Base-by-base conservation (phyloP, 1,140 invertebrate genomes). In the Parapsyche elsis region DNA sequence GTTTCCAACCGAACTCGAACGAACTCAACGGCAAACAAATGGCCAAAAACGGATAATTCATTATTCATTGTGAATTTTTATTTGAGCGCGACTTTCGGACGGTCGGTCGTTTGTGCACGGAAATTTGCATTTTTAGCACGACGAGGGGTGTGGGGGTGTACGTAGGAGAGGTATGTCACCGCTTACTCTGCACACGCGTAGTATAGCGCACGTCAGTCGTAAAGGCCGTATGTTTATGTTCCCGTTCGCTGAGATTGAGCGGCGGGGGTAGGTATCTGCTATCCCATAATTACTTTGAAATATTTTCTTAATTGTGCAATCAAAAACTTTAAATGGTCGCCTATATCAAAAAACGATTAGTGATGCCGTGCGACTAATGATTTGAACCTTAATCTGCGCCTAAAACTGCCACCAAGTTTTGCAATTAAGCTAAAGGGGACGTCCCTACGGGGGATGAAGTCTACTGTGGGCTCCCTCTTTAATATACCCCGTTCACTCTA, bases 331-430 rank as follows among this genome's bases (percentile, higher is more conserved):
- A 57, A 73, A 71, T 59, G 76, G 71, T 78, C 59, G 71, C 81
- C 76, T 77, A 76, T 82, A 80, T 82, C 81, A 82, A 82, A 79
- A 74, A 77, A 77, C 81, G 81, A 82, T 82, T 82, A 82, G 81
- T 80, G 79, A 78, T 61, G 76, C 80, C 77, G 79, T 76, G 81
- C 75, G 76, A 82, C 81, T 82, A 82, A 82, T 80, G 81, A 80
- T 82, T 80, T 82, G 81, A 80, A 76, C 81, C 79, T 79, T 82
- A 80, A 82, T 82, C 79, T 74, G 59, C 74, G 73, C 79, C 79
- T 57, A 73, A 78, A 82, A 81, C 74, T 82, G 81, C 78, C 78
- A 46, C 64, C 78, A 82, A 82, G 81, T 82, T 82, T 82, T 79
- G 79, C 71, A 82, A 82, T 82, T 82, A 82, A 82, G 81, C 74